Base-by-base conservation (phyloP, 1,140 invertebrate genomes). In the Cardiocondyla obscurior region DNA sequence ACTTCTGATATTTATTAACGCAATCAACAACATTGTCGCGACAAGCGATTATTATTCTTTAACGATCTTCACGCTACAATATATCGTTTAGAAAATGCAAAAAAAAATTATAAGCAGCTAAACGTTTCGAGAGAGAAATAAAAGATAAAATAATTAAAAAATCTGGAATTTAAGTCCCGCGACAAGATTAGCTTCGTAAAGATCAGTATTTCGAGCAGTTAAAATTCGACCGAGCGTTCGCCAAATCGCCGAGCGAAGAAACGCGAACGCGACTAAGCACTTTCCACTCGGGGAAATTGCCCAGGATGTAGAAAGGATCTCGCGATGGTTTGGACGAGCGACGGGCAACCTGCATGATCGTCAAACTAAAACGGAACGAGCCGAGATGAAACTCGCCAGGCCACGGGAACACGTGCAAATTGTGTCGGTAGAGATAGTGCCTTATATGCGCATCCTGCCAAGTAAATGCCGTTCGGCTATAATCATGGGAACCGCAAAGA, bases 301-400 rank as follows among this genome's bases (percentile, higher is more conserved):
- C 33, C 46, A 58, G 74, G 79, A 76, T 76, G 62, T 90, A 89
- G 88, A 90, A 90, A 88, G 82, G 85, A 85, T 88, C 81, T 82
- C 85, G 81, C 85, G 82, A 84, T 57, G 81, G 60, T 42, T n/a
- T 19, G 57, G 39, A 49, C 72, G 57, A 46, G 72, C 36, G 64
- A 84, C 49, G 64, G 82, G 87, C 85, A 88, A 81, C 57, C 81
- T 67, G 85, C 55, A 81, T 84, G 85, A 88, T 88, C 82, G 82
- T 81, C 19, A 65, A 86, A 67, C 84, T 86, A 90, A 76, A 85
- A 89, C 62, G 65, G 53, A 19, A 85, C 22, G 46, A 39, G 28
- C 5, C 22, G 36, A 72, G 72, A 51, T 72, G 83, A 85, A 85
- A 85, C 65, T 84, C 49, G 36, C 25, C 64, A 65, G 70, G 25